Evolutionary conservation across 2,113 vertebrate species (phyloP).

Genomic region (Mixornis gularis): DNA sequence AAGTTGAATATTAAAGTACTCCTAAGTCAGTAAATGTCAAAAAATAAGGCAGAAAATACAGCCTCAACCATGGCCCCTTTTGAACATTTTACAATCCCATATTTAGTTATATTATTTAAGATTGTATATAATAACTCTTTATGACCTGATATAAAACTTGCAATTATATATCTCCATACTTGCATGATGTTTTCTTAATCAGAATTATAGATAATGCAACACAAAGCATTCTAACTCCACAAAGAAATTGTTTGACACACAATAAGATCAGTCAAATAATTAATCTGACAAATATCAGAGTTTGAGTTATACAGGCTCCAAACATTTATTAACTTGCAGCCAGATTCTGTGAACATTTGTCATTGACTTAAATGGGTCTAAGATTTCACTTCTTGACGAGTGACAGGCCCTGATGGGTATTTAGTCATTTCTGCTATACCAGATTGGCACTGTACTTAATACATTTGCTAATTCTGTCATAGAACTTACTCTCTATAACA

Average conservation of each 20-base stretch:
- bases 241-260: conserved; percentile 49
- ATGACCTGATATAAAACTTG: not conserved
- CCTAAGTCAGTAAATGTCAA: not conserved
- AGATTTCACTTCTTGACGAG: conserved; percentile 65
- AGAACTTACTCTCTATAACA: conserved; percentile 56
- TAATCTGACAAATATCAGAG: conserved; percentile 57
- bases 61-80: not conserved
- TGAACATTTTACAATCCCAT: not conserved
- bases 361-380: conserved; percentile 62
- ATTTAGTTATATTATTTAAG: not conserved
- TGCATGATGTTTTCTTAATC: not conserved
- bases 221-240: not conserved
- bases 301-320: conserved; percentile 53
- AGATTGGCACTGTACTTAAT: conserved; percentile 65
- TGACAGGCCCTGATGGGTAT: conserved; percentile 65
- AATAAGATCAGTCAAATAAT: conserved; percentile 61
- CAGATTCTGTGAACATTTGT: conserved; percentile 67
- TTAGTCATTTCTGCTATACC: conserved; percentile 62
- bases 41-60: not conserved
- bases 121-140: not conserved
- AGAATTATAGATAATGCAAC: conserved; percentile 3
- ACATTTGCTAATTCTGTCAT: conserved; percentile 66
- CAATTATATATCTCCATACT: not conserved
- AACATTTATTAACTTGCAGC: conserved; percentile 64
- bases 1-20: not conserved